Percentiles rank a stretch among this genome's conserved stretches.
phyloP scores from a whole-genome alignment of 2,113 vertebrate species.

The Electrona antarctica region DNA sequence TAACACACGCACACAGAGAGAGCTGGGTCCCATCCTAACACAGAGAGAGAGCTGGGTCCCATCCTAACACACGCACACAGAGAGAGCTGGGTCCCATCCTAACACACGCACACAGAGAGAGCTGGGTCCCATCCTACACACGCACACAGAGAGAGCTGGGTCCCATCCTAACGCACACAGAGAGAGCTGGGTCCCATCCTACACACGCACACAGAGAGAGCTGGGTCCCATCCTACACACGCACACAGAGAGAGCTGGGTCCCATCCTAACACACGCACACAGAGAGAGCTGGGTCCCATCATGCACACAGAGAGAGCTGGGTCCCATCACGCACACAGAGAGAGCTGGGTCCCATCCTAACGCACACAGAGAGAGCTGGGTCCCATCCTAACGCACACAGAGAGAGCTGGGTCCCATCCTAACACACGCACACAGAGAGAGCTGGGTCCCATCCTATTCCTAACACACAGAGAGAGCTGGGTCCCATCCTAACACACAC shows the following conservation, averaged over 20 bases:
- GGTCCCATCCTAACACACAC: slow-evolving; percentile 36
- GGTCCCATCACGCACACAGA: slow-evolving; percentile 29
- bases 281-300: slow-evolving; percentile 26
- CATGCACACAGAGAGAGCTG: slow-evolving; percentile 22
- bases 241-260: slow-evolving; percentile 20
- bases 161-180: slow-evolving; percentile 38
- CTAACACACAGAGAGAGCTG: too few relatives aligned
- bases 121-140: slow-evolving; percentile 32
- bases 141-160: slow-evolving; percentile 21
- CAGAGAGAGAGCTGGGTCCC: slow-evolving; percentile 21
- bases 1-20: too few relatives aligned
- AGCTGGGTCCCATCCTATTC: slow-evolving; percentile 33
- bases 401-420: slow-evolving; percentile 29
- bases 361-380: slow-evolving; percentile 26
- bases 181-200: slow-evolving; percentile 29
- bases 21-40: slow-evolving; percentile 34
- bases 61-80: too few relatives aligned
- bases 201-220: too few relatives aligned
- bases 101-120: too few relatives aligned
- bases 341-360: slow-evolving; percentile 31
- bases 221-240: slow-evolving; percentile 33
- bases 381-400: slow-evolving; percentile 36
- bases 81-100: slow-evolving; percentile 29
- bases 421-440: too few relatives aligned
- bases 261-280: slow-evolving; percentile 40